Percentiles rank a stretch among this genome's conserved stretches.
phyloP scores from a whole-genome alignment of 2,888 invertebrate genomes.

The Agrotis clavis region DNA sequence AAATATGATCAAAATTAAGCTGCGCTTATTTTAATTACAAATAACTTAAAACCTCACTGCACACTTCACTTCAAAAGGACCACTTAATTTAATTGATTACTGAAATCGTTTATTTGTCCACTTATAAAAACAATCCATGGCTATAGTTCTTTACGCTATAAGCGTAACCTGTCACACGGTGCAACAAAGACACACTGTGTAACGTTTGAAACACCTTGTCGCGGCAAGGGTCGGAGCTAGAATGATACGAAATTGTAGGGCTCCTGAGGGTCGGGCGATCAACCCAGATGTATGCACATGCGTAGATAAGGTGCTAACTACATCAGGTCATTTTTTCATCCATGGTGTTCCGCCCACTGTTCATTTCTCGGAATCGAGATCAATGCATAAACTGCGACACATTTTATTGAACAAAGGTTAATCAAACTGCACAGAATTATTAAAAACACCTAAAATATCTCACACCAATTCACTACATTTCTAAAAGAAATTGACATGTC shows the following conservation, averaged over 20 bases:
- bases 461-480: neutral
- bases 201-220: neutral
- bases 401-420: constrained; percentile 16
- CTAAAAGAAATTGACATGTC: neutral
- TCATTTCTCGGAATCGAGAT: constrained; percentile 11
- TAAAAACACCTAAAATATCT: neutral
- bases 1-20: neutral
- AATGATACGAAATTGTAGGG: constrained; percentile 4
- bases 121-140: neutral
- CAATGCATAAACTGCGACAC: neutral
- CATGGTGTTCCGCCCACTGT: constrained; percentile 6
- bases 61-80: neutral
- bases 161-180: too few species aligned
- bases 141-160: neutral
- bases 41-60: neutral
- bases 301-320: constrained; percentile 18
- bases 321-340: constrained; percentile 6
- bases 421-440: neutral
- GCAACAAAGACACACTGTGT: too few species aligned
- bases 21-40: neutral
- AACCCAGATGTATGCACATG: constrained; percentile 53
- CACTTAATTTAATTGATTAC: neutral
- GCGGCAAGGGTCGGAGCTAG: neutral
- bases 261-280: constrained; percentile 2
- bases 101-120: neutral